Base-by-base conservation (phyloP, 1,140 invertebrate genomes). In the Muscidifurax raptorellus region DNA sequence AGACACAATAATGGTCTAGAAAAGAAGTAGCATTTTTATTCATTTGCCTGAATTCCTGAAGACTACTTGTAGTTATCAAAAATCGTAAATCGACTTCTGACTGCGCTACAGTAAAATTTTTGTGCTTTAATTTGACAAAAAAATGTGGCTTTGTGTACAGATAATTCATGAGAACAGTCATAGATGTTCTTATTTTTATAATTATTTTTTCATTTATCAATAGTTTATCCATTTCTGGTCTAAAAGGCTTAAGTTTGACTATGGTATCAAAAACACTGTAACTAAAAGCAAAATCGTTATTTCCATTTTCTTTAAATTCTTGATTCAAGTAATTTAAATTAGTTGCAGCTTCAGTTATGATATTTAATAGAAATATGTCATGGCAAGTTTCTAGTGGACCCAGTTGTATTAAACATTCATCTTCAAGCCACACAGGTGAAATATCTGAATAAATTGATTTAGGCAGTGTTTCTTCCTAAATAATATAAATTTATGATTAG, bases 351-450 rank as follows among this genome's bases (percentile, higher is more conserved):
- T 88, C 88, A 25, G 90, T 86, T 75, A 81, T 89, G 66, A 93
- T 90, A 81, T 84, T 89, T 27, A 93, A 85, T 7, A 91, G 30
- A 86, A 93, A 93, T 82, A 92, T 86, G 66, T 91, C 88, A 36
- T 87, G 85, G 92, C 90, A 92, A 52, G 78, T 87, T 13, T 88
- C 84, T 83, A 90, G n/a, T 30, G 91, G 87, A 2, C 92, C 92
- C 32, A 93, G 86, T 83, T 93, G 92, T 85, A 93, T 92, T n/a
- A 93, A 84, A 80, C 88, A 87, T 72, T 92, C 91, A 64, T 93
- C 87, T 67, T 87, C 80, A 47, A 91, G 59, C 25, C 92, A 86
- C 83, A 86, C 82, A 52, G 92, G 91, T 80, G 79, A 77, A 82
- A 89, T 75, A 47, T 77, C 71, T 83, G 82, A 80, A 77, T 86